Percentiles rank a stretch among this genome's conserved stretches.
These are phyloP conservation scores for Vicugna pacos DNA, from an alignment of 2,113 vertebrate genomes.

Conservation along the genomic window DNA sequence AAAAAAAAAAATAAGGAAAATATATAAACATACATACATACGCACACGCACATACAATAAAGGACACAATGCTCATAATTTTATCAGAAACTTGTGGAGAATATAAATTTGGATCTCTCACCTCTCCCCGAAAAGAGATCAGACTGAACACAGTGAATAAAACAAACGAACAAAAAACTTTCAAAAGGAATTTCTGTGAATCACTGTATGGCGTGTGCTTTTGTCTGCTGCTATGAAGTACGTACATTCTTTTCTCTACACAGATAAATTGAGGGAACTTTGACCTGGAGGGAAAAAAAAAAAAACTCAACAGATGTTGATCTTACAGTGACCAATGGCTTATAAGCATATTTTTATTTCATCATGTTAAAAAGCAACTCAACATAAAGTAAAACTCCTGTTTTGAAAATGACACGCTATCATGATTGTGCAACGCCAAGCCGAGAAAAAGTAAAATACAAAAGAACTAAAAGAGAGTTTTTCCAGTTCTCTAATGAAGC, in stretches of 20 bases:
- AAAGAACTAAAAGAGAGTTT: neutral
- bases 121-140: neutral
- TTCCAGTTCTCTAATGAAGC: neutral
- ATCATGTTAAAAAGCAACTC: neutral
- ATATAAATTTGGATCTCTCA: slow-evolving; percentile 28
- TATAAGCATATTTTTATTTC: slow-evolving; percentile 38
- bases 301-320: neutral
- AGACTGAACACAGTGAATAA: neutral
- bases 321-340: neutral
- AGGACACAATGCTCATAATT: neutral
- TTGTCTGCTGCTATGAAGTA: neutral
- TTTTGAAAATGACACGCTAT: neutral
- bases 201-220: neutral
- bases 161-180: neutral
- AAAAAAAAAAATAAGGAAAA: neutral
- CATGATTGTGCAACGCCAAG: neutral
- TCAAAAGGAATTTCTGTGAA: neutral
- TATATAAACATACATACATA: neutral
- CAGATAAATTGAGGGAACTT: neutral
- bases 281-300: neutral
- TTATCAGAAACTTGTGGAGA: neutral
- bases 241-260: neutral
- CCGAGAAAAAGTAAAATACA: neutral
- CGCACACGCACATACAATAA: neutral
- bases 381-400: slow-evolving; percentile 20